Base-by-base conservation (phyloP, 2,113 vertebrate genomes). In the Recurvirostra avosetta region DNA sequence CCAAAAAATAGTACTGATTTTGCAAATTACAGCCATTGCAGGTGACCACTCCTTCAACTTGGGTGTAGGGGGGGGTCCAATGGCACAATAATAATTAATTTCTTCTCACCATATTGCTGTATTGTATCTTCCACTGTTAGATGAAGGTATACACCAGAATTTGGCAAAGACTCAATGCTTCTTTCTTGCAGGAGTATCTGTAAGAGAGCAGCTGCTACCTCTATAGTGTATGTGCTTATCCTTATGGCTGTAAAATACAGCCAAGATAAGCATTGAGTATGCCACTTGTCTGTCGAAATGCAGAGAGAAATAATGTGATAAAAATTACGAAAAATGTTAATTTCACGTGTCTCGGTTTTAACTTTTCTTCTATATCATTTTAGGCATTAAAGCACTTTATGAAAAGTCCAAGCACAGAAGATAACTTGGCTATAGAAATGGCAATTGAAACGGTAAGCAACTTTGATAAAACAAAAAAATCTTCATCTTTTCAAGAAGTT, bases 331-430 rank as follows among this genome's bases (percentile, higher is more conserved):
- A 15, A 88, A 70, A 68, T 53, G 5, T 2, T 67, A 3, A 25
- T 59, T 67, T 91, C 3, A 1, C 17, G 12, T 61, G 19, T 75
- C 55, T 88, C 40, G 41, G 6, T 76, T 94, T 87, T 73, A 82
- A 73, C 58, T 75, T 72, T 30, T 61, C 17, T 75, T 93, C 18
- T 91, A 21, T 84, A 89, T 96, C 32, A 45, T 97, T 98, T 94
- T 96, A 99, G 99, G 99, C 99, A 15, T 97, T 99, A 89, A 99
- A 99, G 81, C 99, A 99, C 93, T 99, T 99, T 89, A 86, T 99
- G 85, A 99, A 99, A 97, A 99, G 99, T 97, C 98, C 99, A 70
- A 98, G 83, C 95, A 97, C 98, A 40, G 99, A 99, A 71, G 99
- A 99, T 94, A 99, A 98, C 88, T 77, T 98, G 96, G 99, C 99